phyloP scores from a whole-genome alignment of 1,140 invertebrate species.

The Mamestra configurata region DNA sequence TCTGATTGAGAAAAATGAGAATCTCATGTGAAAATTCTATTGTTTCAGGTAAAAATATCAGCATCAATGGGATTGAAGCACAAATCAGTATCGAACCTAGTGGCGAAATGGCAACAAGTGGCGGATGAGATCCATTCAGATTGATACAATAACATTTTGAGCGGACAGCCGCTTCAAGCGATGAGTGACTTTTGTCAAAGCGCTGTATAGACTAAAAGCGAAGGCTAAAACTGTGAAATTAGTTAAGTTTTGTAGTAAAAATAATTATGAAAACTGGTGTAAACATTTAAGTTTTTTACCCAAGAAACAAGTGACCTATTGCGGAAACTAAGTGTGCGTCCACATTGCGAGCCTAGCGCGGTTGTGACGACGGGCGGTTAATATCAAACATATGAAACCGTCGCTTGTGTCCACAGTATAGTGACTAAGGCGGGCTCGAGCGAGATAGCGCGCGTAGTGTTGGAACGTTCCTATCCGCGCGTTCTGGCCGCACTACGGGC shows the following conservation, averaged over 20 bases:
- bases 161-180: conserved; percentile 13
- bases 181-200: neutral
- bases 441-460: too few relatives aligned
- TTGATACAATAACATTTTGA: conserved; percentile 51
- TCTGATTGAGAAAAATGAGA: too few relatives aligned
- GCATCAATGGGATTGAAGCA: conserved; percentile 80
- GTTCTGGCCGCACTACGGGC: too few relatives aligned
- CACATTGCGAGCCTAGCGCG: too few relatives aligned
- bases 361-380: too few relatives aligned
- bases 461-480: too few relatives aligned
- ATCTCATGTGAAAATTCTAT: neutral
- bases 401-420: too few relatives aligned
- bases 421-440: too few relatives aligned
- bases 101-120: conserved; percentile 84
- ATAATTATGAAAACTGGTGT: too few relatives aligned
- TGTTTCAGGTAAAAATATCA: conserved; percentile 79
- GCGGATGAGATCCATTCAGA: conserved; percentile 82
- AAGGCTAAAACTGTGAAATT: neutral
- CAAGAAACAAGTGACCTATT: neutral
- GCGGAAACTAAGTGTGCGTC: too few relatives aligned
- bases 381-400: too few relatives aligned
- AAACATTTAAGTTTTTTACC: conserved; percentile 6
- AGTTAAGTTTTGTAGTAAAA: neutral
- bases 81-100: conserved; percentile 78
- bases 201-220: neutral